phyloP scores from a whole-genome alignment of 1,140 invertebrate species.

The Zaprionus ghesquierei region DNA sequence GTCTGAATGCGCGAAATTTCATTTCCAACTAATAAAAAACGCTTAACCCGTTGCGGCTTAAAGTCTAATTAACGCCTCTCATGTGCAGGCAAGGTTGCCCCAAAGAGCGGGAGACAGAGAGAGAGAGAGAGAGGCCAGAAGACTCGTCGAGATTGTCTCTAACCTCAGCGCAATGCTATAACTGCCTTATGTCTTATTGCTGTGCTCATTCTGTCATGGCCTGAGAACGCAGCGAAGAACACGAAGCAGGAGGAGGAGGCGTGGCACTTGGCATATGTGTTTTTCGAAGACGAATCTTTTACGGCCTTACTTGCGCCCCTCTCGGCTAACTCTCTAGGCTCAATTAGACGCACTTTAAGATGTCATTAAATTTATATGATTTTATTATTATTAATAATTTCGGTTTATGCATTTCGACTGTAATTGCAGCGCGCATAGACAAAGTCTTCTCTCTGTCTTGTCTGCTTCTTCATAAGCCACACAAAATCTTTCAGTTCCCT shows the following conservation, averaged over 20 bases:
- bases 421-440: slow-evolving; percentile 17
- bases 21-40: slow-evolving; percentile 58
- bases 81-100: slow-evolving; percentile 39
- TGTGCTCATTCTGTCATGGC: slow-evolving; percentile 73
- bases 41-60: slow-evolving; percentile 60
- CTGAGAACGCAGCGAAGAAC: slow-evolving; percentile 11
- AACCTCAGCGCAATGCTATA: slow-evolving; percentile 22
- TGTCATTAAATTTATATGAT: slow-evolving; percentile 54
- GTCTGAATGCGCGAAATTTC: slow-evolving; percentile 55
- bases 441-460: slow-evolving; percentile 1
- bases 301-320: slow-evolving; percentile 25
- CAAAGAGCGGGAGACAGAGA: not conserved
- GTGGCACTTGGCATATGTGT: not conserved
- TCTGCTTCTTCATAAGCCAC: slow-evolving; percentile 12
- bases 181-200: slow-evolving; percentile 48
- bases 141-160: slow-evolving; percentile 5
- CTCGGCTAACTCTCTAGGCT: not conserved
- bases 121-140: not conserved
- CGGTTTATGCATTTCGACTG: slow-evolving; percentile 53
- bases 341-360: slow-evolving; percentile 74
- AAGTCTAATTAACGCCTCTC: slow-evolving; percentile 78
- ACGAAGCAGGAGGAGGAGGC: not conserved
- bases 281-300: slow-evolving; percentile 25
- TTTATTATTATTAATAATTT: slow-evolving; percentile 65
- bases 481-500: slow-evolving; percentile 13